Conservation (phyloP, 2,113 vertebrate species). For the Paradisaea rubra region DNA sequence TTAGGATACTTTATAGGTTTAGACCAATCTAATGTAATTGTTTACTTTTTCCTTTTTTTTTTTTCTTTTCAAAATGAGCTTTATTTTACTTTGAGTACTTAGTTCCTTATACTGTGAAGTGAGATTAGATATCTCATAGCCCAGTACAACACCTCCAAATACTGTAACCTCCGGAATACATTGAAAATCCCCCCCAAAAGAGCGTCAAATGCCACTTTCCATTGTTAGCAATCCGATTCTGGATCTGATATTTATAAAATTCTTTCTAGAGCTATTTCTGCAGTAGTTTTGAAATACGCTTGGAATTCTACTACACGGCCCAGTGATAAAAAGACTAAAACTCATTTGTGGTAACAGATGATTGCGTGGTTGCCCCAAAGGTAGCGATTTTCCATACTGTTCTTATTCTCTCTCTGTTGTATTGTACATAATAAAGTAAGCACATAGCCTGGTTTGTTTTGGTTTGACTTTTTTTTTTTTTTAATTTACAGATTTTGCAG, state of each 20-base stretch:
- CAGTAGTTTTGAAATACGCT: neutral
- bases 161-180: neutral
- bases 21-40: neutral
- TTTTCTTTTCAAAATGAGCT: neutral
- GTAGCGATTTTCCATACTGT: neutral
- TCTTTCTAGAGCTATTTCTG: neutral
- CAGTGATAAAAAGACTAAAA: neutral
- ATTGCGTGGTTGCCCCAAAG: neutral
- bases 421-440: neutral
- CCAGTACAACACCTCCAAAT: neutral
- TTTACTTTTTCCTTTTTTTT: neutral
- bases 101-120: neutral
- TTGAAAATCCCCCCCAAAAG: neutral
- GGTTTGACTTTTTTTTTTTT: neutral
- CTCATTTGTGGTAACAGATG: neutral
- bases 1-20: neutral
- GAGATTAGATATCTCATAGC: neutral
- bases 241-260: neutral
- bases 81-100: neutral
- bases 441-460: neutral
- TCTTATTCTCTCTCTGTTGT: neutral
- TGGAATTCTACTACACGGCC: neutral
- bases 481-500: conserved; percentile 49
- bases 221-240: neutral
- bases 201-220: neutral